Evolutionary conservation across 2,113 vertebrate genomes (phyloP).

Genomic region (Myotis lucifugus): DNA sequence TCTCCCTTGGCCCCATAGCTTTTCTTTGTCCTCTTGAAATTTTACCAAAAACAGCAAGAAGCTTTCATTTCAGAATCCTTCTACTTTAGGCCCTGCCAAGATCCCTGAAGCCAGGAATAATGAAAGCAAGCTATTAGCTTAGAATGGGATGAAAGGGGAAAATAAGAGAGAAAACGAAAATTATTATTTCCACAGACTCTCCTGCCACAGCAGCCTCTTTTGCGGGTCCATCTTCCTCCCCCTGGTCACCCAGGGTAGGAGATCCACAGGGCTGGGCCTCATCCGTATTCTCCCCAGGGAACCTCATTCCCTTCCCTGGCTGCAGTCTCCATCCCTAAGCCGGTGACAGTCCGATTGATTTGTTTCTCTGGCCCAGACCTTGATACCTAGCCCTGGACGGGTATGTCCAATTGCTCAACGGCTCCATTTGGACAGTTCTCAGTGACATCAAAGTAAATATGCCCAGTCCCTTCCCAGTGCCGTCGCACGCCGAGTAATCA

Average conservation of each 20-base stretch:
- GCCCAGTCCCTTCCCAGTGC: neutral
- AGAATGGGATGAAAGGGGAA: constrained; percentile 7
- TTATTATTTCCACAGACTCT: neutral
- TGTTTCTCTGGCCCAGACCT: neutral
- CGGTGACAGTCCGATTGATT: neutral
- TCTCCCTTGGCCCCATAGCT: neutral
- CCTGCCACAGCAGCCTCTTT: neutral
- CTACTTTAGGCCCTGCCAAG: neutral
- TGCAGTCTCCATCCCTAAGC: neutral
- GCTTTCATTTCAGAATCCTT: constrained; percentile 5
- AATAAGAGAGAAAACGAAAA: neutral
- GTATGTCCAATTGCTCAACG: too few relatives aligned
- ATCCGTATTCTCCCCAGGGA: neutral
- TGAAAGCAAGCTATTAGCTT: neutral
- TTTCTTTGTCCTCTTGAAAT: neutral
- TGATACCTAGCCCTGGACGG: neutral
- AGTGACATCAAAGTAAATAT: neutral
- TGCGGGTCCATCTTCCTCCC: neutral
- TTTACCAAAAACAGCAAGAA: neutral
- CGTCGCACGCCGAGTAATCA: neutral
- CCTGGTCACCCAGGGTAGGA: neutral
- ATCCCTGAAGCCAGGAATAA: constrained; percentile 16
- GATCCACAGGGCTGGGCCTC: neutral
- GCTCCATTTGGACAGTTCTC: neutral
- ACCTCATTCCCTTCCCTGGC: neutral